phyloP scores from a whole-genome alignment of 1,140 invertebrate species.

The Brachionus calyciflorus region DNA sequence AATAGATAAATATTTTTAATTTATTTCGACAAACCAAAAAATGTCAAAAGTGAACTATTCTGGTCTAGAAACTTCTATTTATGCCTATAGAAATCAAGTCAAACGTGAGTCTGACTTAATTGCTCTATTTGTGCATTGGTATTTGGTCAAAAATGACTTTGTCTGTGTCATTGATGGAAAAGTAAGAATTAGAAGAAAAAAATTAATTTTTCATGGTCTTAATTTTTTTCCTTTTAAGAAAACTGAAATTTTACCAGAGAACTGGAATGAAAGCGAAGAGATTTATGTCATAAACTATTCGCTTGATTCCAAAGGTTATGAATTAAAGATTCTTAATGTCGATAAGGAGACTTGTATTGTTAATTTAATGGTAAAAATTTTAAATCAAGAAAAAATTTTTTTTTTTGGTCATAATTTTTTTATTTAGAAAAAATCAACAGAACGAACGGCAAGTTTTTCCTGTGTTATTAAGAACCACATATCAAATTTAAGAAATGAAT shows the following conservation, averaged over 20 bases:
- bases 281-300: constrained; percentile 26
- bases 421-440: constrained; percentile 21
- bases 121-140: constrained; percentile 30
- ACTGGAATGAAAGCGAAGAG: constrained; percentile 20
- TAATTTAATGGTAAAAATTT: constrained; percentile 1
- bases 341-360: constrained; percentile 12
- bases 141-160: constrained; percentile 14
- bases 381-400: not conserved
- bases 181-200: not conserved
- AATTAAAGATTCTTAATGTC: not conserved
- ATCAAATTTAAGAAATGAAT: constrained; percentile 10
- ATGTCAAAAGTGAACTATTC: constrained; percentile 6
- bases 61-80: constrained; percentile 1
- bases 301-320: constrained; percentile 29
- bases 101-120: constrained; percentile 29
- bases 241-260: constrained; percentile 23
- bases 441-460: not conserved
- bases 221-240: not conserved
- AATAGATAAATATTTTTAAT: not conserved
- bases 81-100: constrained; percentile 18
- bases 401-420: not conserved
- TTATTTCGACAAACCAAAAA: not conserved
- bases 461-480: not conserved
- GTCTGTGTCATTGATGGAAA: constrained; percentile 18
- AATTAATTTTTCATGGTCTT: too few relatives aligned